Conservation (phyloP, 2,797 vertebrate genomes). For the Morelia viridis region DNA sequence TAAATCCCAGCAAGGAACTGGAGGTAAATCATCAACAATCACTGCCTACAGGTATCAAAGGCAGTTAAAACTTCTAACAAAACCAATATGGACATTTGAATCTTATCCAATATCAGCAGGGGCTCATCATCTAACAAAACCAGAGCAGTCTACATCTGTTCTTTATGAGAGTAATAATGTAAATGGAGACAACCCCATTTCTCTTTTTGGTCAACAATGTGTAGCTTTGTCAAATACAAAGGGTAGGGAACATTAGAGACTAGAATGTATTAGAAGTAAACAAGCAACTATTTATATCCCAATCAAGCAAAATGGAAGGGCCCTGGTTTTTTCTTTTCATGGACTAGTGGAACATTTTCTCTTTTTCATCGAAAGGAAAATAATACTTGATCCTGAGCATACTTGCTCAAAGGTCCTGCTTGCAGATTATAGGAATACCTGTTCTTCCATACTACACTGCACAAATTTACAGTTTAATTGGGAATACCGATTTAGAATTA, state of each 20-base stretch:
- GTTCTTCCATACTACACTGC: background rate
- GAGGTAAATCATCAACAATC: constrained; percentile 38
- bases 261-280: constrained; percentile 34
- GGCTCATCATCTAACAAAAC: constrained; percentile 68
- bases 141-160: constrained; percentile 68
- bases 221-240: constrained; percentile 63
- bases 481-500: background rate
- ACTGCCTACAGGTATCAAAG: constrained; percentile 62
- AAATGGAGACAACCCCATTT: constrained; percentile 66
- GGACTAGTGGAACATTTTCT: background rate
- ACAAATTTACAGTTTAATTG: background rate
- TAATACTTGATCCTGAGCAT: background rate
- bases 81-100: constrained; percentile 69
- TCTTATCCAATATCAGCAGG: constrained; percentile 66
- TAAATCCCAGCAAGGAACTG: constrained; percentile 6
- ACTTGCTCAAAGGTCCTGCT: background rate
- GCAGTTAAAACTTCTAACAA: constrained; percentile 67
- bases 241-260: constrained; percentile 29
- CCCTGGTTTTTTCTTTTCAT: background rate
- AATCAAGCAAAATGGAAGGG: background rate
- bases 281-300: background rate
- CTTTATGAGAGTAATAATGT: constrained; percentile 65
- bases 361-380: background rate
- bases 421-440: background rate
- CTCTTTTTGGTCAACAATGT: constrained; percentile 65